phyloP scores from a whole-genome alignment of 1,140 invertebrate genomes.

The Scaptomyza pallida region DNA sequence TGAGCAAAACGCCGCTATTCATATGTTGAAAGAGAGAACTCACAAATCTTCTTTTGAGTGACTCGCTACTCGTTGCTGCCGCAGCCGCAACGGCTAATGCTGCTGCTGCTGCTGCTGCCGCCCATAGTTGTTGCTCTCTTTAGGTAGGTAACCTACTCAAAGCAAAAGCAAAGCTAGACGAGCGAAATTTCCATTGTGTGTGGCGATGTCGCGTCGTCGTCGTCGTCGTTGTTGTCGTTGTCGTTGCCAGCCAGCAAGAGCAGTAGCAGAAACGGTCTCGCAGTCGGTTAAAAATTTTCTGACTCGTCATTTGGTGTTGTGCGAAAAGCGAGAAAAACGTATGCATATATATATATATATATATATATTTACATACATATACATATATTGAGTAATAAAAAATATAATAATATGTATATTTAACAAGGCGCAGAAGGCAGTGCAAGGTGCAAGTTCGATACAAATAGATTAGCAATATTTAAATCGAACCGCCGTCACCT shows the following conservation, averaged over 20 bases:
- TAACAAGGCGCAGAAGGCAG: slow-evolving; percentile 39
- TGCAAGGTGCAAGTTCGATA: slow-evolving; percentile 53
- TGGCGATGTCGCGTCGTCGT: slow-evolving; percentile 67
- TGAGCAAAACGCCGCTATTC: slow-evolving; percentile 77
- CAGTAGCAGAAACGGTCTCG: slow-evolving; percentile 54
- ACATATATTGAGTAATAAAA: slow-evolving; percentile 70
- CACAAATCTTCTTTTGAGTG: slow-evolving; percentile 66
- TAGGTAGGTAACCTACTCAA: slow-evolving; percentile 42
- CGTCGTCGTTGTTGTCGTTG: slow-evolving; percentile 49
- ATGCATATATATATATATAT: slow-evolving; percentile 31
- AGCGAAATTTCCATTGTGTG: slow-evolving; percentile 84
- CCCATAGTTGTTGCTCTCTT: slow-evolving; percentile 29
- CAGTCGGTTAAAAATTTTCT: slow-evolving; percentile 80
- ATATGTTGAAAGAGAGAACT: slow-evolving; percentile 28
- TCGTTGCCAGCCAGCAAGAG: slow-evolving; percentile 45
- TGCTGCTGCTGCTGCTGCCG: slow-evolving; percentile 22
- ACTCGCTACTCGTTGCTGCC: slow-evolving; percentile 63
- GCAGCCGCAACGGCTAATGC: slow-evolving; percentile 11
- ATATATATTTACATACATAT: slow-evolving; percentile 30
- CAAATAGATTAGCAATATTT: slow-evolving; percentile 48
- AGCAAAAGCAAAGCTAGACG: slow-evolving; percentile 76
- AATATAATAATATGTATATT: slow-evolving; percentile 61
- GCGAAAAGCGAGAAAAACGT: slow-evolving; percentile 66
- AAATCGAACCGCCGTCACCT: slow-evolving; percentile 24
- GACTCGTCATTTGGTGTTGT: slow-evolving; percentile 77